Conservation (phyloP, 2,113 vertebrate genomes). For the Scytalopus superciliaris region DNA sequence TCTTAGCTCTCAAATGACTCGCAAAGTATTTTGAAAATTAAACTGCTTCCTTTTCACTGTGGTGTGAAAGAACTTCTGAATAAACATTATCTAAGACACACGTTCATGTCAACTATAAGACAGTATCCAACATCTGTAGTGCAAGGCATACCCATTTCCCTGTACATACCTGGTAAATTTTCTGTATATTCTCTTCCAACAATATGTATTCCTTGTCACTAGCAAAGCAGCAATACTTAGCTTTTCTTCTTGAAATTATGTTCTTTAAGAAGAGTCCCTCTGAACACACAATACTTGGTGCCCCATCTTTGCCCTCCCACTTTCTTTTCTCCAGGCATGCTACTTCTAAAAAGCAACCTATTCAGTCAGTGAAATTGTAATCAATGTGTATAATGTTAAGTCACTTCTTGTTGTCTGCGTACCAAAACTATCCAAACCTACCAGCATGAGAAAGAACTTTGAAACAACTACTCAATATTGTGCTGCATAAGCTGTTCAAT, state of each 20-base stretch:
- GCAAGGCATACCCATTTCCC: not conserved
- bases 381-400: not conserved
- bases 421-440: not conserved
- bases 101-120: not conserved
- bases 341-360: not conserved
- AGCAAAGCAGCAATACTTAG: not conserved
- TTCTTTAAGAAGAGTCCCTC: not conserved
- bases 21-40: not conserved
- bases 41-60: not conserved
- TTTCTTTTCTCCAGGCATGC: not conserved
- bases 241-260: not conserved
- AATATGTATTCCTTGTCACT: not conserved
- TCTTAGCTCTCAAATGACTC: not conserved
- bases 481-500: not conserved
- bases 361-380: not conserved
- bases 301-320: not conserved
- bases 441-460: not conserved
- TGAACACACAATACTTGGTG: not conserved
- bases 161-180: not conserved
- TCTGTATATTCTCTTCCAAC: not conserved
- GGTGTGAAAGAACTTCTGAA: not conserved
- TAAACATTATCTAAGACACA: not conserved
- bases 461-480: not conserved
- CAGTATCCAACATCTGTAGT: not conserved
- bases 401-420: not conserved